Conservation (phyloP, 35 echinoderm and acorn worm species). For the Heliocidaris tuberculata region DNA sequence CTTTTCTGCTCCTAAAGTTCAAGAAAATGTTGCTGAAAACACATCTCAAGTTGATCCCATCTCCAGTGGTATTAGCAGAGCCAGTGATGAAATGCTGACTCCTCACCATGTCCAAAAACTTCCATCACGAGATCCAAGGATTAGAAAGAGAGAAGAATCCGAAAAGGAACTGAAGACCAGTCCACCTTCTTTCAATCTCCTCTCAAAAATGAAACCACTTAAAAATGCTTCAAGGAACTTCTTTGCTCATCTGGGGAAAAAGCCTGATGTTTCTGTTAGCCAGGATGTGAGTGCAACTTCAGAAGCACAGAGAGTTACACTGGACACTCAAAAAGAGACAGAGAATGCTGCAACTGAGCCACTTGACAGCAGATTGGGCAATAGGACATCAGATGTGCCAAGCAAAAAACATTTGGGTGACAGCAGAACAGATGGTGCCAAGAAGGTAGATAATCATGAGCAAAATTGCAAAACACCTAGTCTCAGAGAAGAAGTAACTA, state of each 20-base stretch:
- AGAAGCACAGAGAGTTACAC: no score
- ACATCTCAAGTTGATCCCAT: background rate
- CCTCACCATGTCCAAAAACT: background rate
- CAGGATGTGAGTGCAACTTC: background rate
- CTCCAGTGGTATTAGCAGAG: background rate
- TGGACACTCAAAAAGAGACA: background rate
- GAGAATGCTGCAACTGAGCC: background rate
- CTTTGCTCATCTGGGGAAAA: constrained; percentile 17
- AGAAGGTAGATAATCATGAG: background rate
- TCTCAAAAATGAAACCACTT: constrained; percentile 45
- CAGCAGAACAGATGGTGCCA: background rate
- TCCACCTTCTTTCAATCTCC: background rate
- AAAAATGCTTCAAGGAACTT: background rate
- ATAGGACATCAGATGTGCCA: background rate
- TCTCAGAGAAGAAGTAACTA: background rate
- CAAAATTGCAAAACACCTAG: background rate
- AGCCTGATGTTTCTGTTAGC: background rate
- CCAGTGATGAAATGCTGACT: background rate
- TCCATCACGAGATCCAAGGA: background rate
- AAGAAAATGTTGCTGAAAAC: background rate
- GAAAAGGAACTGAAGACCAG: background rate
- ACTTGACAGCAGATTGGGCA: background rate
- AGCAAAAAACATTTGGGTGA: background rate
- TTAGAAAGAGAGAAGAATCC: background rate
- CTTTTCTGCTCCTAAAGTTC: constrained; percentile 21